Conservation (phyloP, 1,140 invertebrate genomes). For the Drosophila gunungcola region DNA sequence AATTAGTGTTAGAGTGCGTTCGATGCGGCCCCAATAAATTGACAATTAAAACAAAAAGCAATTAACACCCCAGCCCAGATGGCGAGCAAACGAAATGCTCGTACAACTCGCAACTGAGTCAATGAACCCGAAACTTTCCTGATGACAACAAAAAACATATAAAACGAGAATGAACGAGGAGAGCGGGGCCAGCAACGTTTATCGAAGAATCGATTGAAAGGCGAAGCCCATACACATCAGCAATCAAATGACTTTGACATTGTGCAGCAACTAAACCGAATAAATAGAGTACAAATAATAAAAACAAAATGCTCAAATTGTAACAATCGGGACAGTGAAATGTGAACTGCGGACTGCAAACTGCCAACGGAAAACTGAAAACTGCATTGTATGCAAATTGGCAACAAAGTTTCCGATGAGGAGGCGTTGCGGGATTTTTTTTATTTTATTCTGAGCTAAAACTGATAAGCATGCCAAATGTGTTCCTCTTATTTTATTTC, state of each 20-base stretch:
- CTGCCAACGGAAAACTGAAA: slow-evolving; percentile 41
- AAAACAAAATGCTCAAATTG: slow-evolving; percentile 13
- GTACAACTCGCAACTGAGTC: slow-evolving; percentile 60
- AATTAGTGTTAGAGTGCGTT: slow-evolving; percentile 7
- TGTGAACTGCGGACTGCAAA: slow-evolving; percentile 27
- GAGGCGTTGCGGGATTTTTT: background rate
- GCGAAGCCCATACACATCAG: slow-evolving; percentile 36
- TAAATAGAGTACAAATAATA: slow-evolving; percentile 24
- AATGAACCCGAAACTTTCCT: slow-evolving; percentile 62
- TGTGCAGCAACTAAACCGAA: slow-evolving; percentile 44
- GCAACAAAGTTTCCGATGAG: slow-evolving; percentile 54
- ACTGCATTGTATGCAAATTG: slow-evolving; percentile 76
- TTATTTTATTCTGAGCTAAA: slow-evolving; percentile 16
- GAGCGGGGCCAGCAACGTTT: background rate
- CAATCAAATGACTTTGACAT: slow-evolving; percentile 63
- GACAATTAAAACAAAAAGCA: slow-evolving; percentile 78
- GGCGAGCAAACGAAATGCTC: slow-evolving; percentile 28
- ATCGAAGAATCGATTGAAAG: slow-evolving; percentile 55
- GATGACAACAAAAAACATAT: slow-evolving; percentile 31
- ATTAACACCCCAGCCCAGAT: slow-evolving; percentile 66
- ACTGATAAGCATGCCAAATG: slow-evolving; percentile 63
- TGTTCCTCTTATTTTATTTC: slow-evolving; percentile 18
- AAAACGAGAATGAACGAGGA: background rate
- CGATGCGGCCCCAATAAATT: slow-evolving; percentile 53
- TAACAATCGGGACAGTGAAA: slow-evolving; percentile 11